phyloP scores from a whole-genome alignment of 2,888 invertebrate species.

The Trissoscelio sp. region DNA sequence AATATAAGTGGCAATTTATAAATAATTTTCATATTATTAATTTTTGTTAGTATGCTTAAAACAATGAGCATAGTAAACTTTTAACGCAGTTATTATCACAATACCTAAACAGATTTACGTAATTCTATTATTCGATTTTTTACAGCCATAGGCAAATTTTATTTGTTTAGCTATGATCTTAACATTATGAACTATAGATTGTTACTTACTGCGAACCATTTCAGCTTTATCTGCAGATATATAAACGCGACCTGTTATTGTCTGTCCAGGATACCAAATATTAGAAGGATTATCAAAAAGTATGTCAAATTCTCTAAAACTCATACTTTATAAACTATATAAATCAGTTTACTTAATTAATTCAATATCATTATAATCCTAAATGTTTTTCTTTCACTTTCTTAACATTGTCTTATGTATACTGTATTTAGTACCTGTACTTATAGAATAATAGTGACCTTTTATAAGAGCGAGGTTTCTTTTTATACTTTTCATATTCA shows the following conservation, averaged over 20 bases:
- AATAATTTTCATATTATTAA: too few relatives aligned
- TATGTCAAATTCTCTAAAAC: conserved; percentile 89
- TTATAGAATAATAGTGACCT: conserved; percentile 13
- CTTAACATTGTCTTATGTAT: neutral
- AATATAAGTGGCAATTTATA: too few relatives aligned
- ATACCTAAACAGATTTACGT: too few relatives aligned
- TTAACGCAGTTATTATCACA: too few relatives aligned
- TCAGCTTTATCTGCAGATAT: conserved; percentile 86
- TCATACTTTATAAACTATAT: conserved; percentile 84
- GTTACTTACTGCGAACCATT: conserved; percentile 87
- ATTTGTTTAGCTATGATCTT: too few relatives aligned
- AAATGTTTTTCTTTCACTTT: neutral
- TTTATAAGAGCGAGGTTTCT: conserved; percentile 4
- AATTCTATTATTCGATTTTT: too few relatives aligned
- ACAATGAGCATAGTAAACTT: too few relatives aligned
- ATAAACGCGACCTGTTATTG: conserved; percentile 86
- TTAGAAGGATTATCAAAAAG: conserved; percentile 89
- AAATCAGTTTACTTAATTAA: conserved; percentile 7
- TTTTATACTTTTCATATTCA: conserved; percentile 13
- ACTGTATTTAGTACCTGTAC: neutral
- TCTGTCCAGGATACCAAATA: conserved; percentile 87
- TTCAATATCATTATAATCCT: neutral
- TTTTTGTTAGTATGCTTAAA: too few relatives aligned
- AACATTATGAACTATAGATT: neutral
- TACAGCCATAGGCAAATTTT: too few relatives aligned